Conservation (phyloP, 37 sponge, comb jelly and placozoan genomes). For the Theonella swinhoei region DNA sequence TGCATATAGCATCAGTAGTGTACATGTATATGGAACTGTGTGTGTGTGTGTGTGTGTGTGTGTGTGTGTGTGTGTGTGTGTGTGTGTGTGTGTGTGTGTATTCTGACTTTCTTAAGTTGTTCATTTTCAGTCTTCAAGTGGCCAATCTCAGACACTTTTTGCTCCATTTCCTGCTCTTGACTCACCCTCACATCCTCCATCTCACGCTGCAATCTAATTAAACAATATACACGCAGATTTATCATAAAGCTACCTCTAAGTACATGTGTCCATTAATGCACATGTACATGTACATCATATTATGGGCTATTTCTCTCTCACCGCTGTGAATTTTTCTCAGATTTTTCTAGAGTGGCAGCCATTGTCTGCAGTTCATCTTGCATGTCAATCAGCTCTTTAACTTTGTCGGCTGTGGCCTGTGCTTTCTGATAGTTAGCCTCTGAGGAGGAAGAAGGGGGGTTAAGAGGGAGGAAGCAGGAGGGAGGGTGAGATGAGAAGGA, state of each 20-base stretch:
- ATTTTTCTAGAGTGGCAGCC: background rate
- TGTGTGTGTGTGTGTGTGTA: background rate
- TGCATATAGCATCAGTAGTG: background rate
- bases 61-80: background rate
- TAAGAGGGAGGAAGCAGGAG: too few relatives aligned
- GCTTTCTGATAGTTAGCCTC: slow-evolving; percentile 6
- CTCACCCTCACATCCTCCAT: background rate
- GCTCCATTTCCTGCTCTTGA: background rate
- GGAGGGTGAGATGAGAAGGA: too few relatives aligned
- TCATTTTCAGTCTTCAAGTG: slow-evolving; percentile 8
- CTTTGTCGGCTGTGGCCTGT: slow-evolving; percentile 14
- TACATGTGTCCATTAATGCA: too few relatives aligned
- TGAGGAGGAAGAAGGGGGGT: background rate
- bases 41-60: background rate
- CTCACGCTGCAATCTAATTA: background rate
- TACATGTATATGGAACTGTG: background rate
- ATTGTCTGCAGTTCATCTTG: slow-evolving; percentile 45
- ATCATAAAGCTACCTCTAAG: too few relatives aligned
- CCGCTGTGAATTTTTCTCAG: slow-evolving; percentile 22
- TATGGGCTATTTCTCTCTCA: too few relatives aligned
- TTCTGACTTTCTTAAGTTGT: background rate
- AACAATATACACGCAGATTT: too few relatives aligned
- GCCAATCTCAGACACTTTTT: background rate
- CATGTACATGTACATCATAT: too few relatives aligned
- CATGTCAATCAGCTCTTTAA: slow-evolving; percentile 23